A percentile compares a stretch with the other conserved stretches of the same genome.
Conservation (phyloP, 2,113 vertebrate species). For the Heterocephalus glaber region DNA sequence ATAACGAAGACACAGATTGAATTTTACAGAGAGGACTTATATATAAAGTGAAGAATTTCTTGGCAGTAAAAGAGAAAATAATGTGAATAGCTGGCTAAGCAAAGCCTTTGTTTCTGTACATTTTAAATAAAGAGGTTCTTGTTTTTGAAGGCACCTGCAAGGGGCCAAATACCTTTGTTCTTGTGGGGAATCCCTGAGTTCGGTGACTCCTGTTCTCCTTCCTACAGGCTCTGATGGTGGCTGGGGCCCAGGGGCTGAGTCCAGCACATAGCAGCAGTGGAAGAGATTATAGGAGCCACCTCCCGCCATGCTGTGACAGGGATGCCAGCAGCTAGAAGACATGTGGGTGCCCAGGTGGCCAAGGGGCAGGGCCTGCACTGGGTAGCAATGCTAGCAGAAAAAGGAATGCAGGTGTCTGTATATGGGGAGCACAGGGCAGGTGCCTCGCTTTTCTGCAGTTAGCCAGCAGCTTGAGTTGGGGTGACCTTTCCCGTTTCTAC, state of each 20-base stretch:
- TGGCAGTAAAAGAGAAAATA: background rate
- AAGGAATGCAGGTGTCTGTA: fast-evolving
- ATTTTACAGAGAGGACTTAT: background rate
- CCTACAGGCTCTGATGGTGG: fast-evolving
- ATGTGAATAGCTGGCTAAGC: background rate
- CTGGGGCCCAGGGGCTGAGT: background rate
- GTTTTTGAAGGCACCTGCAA: fast-evolving
- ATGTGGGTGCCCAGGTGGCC: fast-evolving
- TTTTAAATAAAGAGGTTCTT: background rate
- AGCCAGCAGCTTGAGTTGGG: background rate
- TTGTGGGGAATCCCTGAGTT: background rate
- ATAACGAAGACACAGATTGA: background rate
- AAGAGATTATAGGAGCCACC: background rate
- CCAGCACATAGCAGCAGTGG: background rate
- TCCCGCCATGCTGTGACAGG: background rate
- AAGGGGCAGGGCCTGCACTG: background rate
- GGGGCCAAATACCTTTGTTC: fast-evolving
- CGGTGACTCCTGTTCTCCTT: no score
- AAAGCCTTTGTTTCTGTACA: background rate
- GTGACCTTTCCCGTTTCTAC: background rate
- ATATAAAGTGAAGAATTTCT: background rate
- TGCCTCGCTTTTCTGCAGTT: background rate
- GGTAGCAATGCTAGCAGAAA: background rate
- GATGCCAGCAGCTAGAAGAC: no score
- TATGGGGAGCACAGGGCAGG: background rate